phyloP scores from a whole-genome alignment of 2,797 vertebrate species.

The Eulemur albifrons region DNA sequence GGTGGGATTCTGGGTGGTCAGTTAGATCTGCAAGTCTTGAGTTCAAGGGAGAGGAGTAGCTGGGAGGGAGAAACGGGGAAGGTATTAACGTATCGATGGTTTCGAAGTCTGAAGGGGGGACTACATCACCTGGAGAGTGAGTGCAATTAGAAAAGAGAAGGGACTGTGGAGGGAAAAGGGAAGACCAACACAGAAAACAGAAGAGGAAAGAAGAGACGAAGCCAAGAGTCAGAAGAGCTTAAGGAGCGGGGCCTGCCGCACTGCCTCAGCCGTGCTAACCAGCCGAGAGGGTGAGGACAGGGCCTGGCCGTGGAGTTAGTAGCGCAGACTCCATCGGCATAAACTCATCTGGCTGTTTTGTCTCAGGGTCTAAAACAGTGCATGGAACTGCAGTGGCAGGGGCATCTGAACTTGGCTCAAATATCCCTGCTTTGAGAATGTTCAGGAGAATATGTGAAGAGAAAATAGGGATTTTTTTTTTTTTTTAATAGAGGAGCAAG shows the following conservation, averaged over 20 bases:
- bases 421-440: not conserved
- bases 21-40: not conserved
- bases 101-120: not conserved
- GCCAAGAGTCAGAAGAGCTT: not conserved
- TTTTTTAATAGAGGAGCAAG: not conserved
- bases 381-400: not conserved
- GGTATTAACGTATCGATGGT: not conserved
- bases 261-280: rapidly evolving
- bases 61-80: not conserved
- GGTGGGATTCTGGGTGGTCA: not conserved
- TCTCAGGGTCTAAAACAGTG: not conserved
- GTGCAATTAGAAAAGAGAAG: not conserved
- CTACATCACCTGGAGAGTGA: not conserved
- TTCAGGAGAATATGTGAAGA: not conserved
- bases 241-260: not conserved
- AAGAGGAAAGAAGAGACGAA: not conserved
- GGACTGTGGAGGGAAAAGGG: not conserved
- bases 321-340: rapidly evolving
- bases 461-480: not conserved
- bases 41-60: not conserved
- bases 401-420: not conserved
- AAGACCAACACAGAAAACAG: not conserved
- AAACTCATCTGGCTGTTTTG: not conserved
- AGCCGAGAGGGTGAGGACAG: not conserved
- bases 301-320: not conserved